Conservation (phyloP, 2,888 invertebrate genomes). For the Enoplolaimus lenunculus region DNA sequence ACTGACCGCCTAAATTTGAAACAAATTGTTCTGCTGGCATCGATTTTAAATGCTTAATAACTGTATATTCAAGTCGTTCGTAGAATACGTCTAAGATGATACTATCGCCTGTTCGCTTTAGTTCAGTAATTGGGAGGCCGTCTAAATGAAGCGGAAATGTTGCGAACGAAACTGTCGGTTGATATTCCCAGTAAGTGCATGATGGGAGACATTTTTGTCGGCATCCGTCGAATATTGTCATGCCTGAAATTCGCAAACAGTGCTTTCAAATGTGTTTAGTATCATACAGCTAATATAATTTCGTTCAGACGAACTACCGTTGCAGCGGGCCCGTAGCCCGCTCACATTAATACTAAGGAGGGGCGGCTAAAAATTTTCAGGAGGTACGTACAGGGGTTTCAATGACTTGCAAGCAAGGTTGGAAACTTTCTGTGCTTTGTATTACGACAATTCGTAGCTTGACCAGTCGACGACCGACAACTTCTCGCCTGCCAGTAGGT, state of each 20-base stretch:
- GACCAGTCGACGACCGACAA: too few species aligned
- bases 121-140: neutral
- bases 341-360: too few species aligned
- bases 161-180: slow-evolving; percentile 32
- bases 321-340: too few species aligned
- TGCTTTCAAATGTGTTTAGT: too few species aligned
- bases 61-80: slow-evolving; percentile 15
- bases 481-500: too few species aligned
- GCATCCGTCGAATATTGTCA: slow-evolving; percentile 23
- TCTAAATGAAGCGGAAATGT: slow-evolving; percentile 25
- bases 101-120: slow-evolving; percentile 16
- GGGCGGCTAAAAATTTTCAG: too few species aligned
- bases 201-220: slow-evolving; percentile 31
- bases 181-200: slow-evolving; percentile 33
- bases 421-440: too few species aligned
- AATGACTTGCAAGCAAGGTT: too few species aligned
- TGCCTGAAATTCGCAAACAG: neutral
- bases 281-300: too few species aligned
- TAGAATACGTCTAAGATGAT: slow-evolving; percentile 29
- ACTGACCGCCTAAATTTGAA: slow-evolving; percentile 16
- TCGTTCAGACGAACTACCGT: too few species aligned
- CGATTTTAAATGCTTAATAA: slow-evolving; percentile 6
- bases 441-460: too few species aligned
- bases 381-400: too few species aligned
- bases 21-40: slow-evolving; percentile 14